Evolutionary conservation across 1,140 invertebrate genomes (phyloP).

Genomic region (Drosophila varians): DNA sequence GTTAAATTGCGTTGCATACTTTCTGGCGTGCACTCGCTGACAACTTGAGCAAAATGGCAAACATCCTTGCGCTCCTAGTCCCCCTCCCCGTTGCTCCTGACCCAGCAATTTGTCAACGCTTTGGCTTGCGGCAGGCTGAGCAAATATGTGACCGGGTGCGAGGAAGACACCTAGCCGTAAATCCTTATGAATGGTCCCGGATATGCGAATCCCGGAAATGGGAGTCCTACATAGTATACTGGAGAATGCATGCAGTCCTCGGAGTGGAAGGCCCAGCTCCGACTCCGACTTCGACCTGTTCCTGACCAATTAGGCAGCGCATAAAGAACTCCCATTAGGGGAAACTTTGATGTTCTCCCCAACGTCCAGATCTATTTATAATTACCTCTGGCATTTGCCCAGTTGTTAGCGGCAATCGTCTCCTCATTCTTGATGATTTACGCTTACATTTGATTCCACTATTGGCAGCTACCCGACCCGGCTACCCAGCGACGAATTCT

Average conservation of each 20-base stretch:
- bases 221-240: not conserved
- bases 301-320: constrained; percentile 34
- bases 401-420: constrained; percentile 59
- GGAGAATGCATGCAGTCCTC: not conserved
- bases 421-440: constrained; percentile 69
- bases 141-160: constrained; percentile 52
- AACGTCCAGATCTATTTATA: constrained; percentile 59
- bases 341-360: constrained; percentile 28
- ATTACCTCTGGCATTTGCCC: constrained; percentile 58
- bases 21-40: constrained; percentile 58
- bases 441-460: constrained; percentile 71
- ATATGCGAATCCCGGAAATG: constrained; percentile 17
- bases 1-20: constrained; percentile 68
- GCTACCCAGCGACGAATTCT: constrained; percentile 39
- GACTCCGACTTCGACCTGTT: constrained; percentile 8
- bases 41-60: constrained; percentile 76
- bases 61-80: constrained; percentile 33
- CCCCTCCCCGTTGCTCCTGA: constrained; percentile 11
- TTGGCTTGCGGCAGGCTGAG: constrained; percentile 69
- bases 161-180: constrained; percentile 58
- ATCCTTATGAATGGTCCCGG: constrained; percentile 65
- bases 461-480: constrained; percentile 68
- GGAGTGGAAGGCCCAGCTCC: not conserved
- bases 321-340: constrained; percentile 8
- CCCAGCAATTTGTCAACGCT: constrained; percentile 72